A percentile compares a stretch with the other conserved stretches of the same genome.
These are phyloP conservation scores for Pagetopsis macropterus DNA, from an alignment of 2,797 vertebrate genomes.

Conservation along the genomic window DNA sequence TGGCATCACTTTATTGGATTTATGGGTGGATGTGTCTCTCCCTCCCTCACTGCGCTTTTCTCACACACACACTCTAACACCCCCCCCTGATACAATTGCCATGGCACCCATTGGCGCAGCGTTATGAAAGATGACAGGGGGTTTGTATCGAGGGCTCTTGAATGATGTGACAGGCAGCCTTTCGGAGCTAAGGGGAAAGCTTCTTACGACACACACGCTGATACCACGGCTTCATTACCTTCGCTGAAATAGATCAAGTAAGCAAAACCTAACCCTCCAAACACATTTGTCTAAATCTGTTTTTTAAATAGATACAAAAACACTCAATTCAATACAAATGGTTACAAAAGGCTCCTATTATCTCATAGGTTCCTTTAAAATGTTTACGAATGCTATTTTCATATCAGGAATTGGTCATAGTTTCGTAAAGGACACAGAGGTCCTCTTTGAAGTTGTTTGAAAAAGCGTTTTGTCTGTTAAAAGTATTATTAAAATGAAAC, in stretches of 20 bases:
- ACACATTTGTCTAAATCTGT: too few species aligned
- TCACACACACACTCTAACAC: slow-evolving; percentile 18
- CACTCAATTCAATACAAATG: neutral
- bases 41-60: slow-evolving; percentile 22
- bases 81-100: slow-evolving; percentile 54
- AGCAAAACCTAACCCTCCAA: neutral
- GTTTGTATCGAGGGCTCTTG: slow-evolving; percentile 29
- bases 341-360: neutral
- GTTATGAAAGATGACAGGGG: slow-evolving; percentile 47
- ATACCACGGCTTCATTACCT: neutral
- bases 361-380: neutral
- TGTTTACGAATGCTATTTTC: neutral
- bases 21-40: slow-evolving; percentile 68
- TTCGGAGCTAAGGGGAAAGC: slow-evolving; percentile 16
- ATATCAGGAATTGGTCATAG: neutral
- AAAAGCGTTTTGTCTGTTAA: too few species aligned
- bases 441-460: neutral
- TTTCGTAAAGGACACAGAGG: neutral
- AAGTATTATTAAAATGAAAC: too few species aligned
- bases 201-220: slow-evolving; percentile 8
- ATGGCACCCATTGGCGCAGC: slow-evolving; percentile 26
- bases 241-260: neutral
- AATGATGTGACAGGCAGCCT: slow-evolving; percentile 22
- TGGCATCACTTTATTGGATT: slow-evolving; percentile 83
- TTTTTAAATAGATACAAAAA: too few species aligned